Conservation (phyloP, 2,113 vertebrate genomes). For the Petrocephalus microphthalmus region DNA sequence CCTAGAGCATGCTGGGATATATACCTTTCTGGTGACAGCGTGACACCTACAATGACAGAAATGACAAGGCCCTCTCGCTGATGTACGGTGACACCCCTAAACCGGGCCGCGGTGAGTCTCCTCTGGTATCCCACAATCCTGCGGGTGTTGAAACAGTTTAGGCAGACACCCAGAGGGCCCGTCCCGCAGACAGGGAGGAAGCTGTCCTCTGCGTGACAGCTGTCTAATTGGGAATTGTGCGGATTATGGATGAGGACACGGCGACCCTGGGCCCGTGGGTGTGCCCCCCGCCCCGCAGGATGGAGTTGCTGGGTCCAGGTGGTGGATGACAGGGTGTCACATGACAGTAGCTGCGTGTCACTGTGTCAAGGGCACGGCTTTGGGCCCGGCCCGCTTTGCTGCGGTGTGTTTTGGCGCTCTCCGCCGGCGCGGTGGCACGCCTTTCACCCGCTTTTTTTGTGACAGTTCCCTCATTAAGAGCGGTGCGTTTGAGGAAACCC, state of each 20-base stretch:
- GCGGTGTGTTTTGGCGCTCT: constrained; percentile 9
- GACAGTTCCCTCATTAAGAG: background rate
- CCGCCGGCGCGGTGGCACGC: background rate
- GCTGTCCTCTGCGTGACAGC: constrained; percentile 93
- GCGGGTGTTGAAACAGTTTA: constrained; percentile 75
- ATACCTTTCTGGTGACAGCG: background rate
- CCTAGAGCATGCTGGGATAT: background rate
- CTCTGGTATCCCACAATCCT: constrained; percentile 32
- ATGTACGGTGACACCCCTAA: background rate
- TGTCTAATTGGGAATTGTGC: constrained; percentile 98
- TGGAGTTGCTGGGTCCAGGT: constrained; percentile 86
- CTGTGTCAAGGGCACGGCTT: constrained; percentile 81
- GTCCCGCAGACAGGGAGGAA: constrained; percentile 43
- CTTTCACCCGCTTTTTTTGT: background rate
- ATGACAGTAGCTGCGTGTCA: constrained; percentile 80
- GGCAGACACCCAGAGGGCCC: constrained; percentile 67
- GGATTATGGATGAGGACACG: constrained; percentile 98
- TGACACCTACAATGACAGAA: background rate
- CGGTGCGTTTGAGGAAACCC: background rate
- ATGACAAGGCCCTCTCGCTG: background rate
- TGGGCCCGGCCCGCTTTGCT: constrained; percentile 46
- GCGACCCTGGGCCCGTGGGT: constrained; percentile 87
- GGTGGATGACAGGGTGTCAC: constrained; percentile 85
- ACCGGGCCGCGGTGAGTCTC: background rate
- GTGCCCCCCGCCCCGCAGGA: constrained; percentile 67